Percentiles rank a stretch among this genome's conserved stretches.
phyloP scores from a whole-genome alignment of 2,888 invertebrate species.

The Lasioglossum lativentre region DNA sequence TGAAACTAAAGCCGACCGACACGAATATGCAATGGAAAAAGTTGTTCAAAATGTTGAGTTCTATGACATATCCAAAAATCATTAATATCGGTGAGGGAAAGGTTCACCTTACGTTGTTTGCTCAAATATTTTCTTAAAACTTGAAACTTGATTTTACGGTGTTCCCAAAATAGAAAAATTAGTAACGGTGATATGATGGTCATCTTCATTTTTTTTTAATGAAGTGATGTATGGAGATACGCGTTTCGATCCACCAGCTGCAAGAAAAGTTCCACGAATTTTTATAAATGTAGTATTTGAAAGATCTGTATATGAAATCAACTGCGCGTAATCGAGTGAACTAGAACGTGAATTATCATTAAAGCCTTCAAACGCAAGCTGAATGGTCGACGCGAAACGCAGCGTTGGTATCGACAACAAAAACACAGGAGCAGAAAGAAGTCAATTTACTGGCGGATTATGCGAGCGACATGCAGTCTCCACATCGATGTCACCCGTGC shows the following conservation, averaged over 20 bases:
- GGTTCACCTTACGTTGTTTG: too few relatives aligned
- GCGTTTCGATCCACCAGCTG: too few relatives aligned
- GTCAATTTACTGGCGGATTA: slow-evolving; percentile 28
- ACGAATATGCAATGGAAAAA: too few relatives aligned
- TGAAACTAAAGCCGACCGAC: too few relatives aligned
- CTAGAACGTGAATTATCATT: neutral
- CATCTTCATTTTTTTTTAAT: too few relatives aligned
- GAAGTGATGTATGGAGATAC: neutral
- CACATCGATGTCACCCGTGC: slow-evolving; percentile 50
- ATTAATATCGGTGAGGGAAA: too few relatives aligned
- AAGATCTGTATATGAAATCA: neutral
- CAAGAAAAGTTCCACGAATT: neutral
- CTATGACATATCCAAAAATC: too few relatives aligned
- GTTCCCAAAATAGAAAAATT: neutral
- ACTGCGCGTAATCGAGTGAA: neutral
- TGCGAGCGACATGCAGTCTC: slow-evolving; percentile 45
- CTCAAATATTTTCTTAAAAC: neutral
- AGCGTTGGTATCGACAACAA: neutral
- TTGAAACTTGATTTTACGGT: neutral
- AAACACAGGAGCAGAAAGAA: neutral
- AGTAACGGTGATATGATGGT: too few relatives aligned
- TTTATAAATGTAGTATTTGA: neutral
- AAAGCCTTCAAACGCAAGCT: neutral
- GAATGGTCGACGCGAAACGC: neutral
- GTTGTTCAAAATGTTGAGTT: too few relatives aligned